Percentiles rank a stretch among this genome's conserved stretches.
Evolutionary conservation across 2,888 invertebrate species (phyloP).

Genomic region (Chloroclystis v-ata): DNA sequence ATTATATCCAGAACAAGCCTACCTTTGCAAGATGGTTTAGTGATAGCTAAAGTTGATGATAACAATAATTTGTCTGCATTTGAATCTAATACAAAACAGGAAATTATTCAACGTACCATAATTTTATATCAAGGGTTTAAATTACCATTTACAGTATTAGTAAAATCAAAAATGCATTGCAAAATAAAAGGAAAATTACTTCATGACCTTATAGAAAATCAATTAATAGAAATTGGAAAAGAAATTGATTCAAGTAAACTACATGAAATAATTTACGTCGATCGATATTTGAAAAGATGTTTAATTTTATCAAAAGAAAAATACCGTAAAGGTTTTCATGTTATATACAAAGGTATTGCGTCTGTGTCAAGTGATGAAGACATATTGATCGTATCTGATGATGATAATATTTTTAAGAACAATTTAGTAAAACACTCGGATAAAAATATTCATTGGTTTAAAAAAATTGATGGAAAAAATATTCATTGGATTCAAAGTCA

Average conservation of each 20-base stretch:
- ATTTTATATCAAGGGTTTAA: slow-evolving; percentile 7
- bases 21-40: not conserved
- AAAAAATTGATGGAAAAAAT: not conserved
- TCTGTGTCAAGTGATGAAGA: slow-evolving; percentile 1
- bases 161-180: not conserved
- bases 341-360: not conserved
- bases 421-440: not conserved
- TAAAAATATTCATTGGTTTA: slow-evolving; percentile 11
- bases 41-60: slow-evolving; percentile 2
- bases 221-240: slow-evolving; percentile 6
- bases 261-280: slow-evolving; percentile 1
- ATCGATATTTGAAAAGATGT: slow-evolving; percentile 5
- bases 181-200: slow-evolving; percentile 4
- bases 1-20: not conserved
- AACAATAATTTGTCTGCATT: slow-evolving; percentile 4
- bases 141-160: slow-evolving; percentile 5
- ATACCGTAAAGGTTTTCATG: slow-evolving; percentile 1
- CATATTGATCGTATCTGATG: slow-evolving; percentile 5
- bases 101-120: not conserved
- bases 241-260: not conserved
- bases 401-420: not conserved
- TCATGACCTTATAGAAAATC: slow-evolving; percentile 1
- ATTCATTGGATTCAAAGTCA: slow-evolving; percentile 4
- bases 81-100: not conserved
- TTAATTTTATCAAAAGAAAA: not conserved